Evolutionary conservation across 2,888 invertebrate genomes (phyloP), one percentile per base, ranked within the genome.

Genomic region (Euplexia lucipara): DNA sequence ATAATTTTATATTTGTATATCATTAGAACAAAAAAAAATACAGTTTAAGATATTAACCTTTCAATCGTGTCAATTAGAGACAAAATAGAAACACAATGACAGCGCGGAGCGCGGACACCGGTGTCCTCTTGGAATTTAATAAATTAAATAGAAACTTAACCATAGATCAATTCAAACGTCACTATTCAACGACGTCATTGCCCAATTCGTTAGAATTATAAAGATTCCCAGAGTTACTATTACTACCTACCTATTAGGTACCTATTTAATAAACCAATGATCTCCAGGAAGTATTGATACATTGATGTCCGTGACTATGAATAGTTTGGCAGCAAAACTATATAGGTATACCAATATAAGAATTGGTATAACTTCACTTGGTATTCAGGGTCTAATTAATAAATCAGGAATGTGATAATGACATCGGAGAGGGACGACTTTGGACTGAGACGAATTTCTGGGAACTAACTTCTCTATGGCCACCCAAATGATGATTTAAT

Each of bases 401-500:
- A 95, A 95, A 91, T 91, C 94, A 92, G 91, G 95, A 95, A 95
- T 95, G 94, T 94, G 93, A 91, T 93, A 95, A 94, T 94, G 91
- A 89, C 85, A 86, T 89, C 83, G 82, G 77, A 80, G 49, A 37
- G 62, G 48, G 48, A 63, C 70, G 66, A 60, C 60, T 65, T 70
- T 67, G 49, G 56, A 44, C 70, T 79, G 85, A 83, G 78, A 88
- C 90, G 74, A 78, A 87, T 82, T 95, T 95, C 95, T 91, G 72
- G 81, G 95, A 94, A 94, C 70, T 82, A 84, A 84, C 86, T 89
- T 90, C 90, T 94, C 93, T 94, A 95, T 92, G 95, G 93, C 95
- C 95, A 95, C 95, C 95, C 95, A 94, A 94, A 94, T 95, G 95
- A 95, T 95, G 95, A 94, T 95, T 95, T 95, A 93, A 95, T 95